Conservation (phyloP, 2,797 vertebrate species). For the Liasis olivaceus region DNA sequence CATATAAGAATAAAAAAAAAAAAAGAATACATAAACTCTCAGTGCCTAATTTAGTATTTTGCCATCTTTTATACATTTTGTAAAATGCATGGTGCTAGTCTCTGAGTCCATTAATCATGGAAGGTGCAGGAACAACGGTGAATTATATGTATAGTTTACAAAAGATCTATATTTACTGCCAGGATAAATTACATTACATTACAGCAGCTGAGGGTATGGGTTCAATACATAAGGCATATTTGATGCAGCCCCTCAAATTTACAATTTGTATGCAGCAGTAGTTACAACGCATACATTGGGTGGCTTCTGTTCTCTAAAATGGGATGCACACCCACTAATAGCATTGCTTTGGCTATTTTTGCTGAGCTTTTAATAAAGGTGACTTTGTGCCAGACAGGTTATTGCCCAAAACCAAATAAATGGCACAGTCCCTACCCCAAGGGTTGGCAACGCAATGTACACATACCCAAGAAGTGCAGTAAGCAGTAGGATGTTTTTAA, state of each 20-base stretch:
- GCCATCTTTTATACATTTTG: background rate
- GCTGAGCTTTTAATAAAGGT: background rate
- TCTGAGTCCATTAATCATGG: background rate
- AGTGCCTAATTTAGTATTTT: background rate
- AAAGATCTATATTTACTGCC: conserved; percentile 3
- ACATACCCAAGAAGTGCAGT: background rate
- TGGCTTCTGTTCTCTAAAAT: background rate
- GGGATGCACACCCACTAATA: background rate
- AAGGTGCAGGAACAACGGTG: background rate
- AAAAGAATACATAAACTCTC: background rate
- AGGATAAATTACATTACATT: background rate
- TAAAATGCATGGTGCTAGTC: background rate
- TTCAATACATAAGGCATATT: background rate
- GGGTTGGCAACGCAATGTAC: background rate
- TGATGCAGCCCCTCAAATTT: background rate
- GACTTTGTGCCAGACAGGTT: background rate
- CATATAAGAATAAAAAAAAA: background rate
- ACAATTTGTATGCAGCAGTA: background rate
- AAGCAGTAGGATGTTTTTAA: background rate
- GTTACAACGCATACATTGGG: background rate
- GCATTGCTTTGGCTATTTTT: background rate
- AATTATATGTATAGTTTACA: background rate
- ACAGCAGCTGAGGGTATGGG: background rate
- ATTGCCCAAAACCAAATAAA: background rate
- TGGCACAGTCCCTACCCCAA: background rate